A percentile compares a stretch with the other conserved stretches of the same genome.
Conservation (phyloP, 1,140 invertebrate genomes). For the Nymphalis io region DNA sequence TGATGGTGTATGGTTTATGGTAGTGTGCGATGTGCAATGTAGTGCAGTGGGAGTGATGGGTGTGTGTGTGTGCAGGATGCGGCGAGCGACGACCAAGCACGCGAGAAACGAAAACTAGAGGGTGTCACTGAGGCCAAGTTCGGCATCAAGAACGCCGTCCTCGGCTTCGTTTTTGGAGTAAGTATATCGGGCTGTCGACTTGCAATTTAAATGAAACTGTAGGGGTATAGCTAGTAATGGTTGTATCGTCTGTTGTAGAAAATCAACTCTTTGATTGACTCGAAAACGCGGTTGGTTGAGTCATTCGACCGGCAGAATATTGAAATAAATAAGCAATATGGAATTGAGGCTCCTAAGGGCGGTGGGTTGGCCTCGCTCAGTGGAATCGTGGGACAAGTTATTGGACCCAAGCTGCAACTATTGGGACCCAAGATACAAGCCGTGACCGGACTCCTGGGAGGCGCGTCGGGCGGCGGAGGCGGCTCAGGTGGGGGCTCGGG, state of each 20-base stretch:
- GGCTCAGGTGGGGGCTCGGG: slow-evolving; percentile 63
- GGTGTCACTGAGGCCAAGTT: slow-evolving; percentile 83
- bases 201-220: not conserved
- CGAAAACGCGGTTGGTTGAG: slow-evolving; percentile 85
- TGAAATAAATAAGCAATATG: slow-evolving; percentile 86
- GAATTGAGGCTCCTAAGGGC: slow-evolving; percentile 83
- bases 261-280: slow-evolving; percentile 88
- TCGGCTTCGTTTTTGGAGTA: slow-evolving; percentile 90
- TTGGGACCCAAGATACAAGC: slow-evolving; percentile 81
- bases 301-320: slow-evolving; percentile 86
- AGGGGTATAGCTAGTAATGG: slow-evolving; percentile 3
- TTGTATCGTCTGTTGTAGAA: slow-evolving; percentile 81
- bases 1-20: slow-evolving; percentile 38
- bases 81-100: slow-evolving; percentile 62
- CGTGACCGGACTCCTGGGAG: slow-evolving; percentile 80
- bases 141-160: slow-evolving; percentile 87
- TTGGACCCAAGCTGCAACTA: slow-evolving; percentile 83
- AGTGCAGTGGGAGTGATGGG: slow-evolving; percentile 45
- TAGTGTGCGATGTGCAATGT: slow-evolving; percentile 40
- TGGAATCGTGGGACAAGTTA: slow-evolving; percentile 79
- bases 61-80: slow-evolving; percentile 68
- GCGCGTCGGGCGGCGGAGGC: slow-evolving; percentile 75
- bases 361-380: slow-evolving; percentile 71
- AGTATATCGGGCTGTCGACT: slow-evolving; percentile 68
- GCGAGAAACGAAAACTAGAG: slow-evolving; percentile 88